A percentile compares a stretch with the other conserved stretches of the same genome.
phyloP scores from a whole-genome alignment of 2,113 vertebrate genomes.

The Platichthys stellatus region DNA sequence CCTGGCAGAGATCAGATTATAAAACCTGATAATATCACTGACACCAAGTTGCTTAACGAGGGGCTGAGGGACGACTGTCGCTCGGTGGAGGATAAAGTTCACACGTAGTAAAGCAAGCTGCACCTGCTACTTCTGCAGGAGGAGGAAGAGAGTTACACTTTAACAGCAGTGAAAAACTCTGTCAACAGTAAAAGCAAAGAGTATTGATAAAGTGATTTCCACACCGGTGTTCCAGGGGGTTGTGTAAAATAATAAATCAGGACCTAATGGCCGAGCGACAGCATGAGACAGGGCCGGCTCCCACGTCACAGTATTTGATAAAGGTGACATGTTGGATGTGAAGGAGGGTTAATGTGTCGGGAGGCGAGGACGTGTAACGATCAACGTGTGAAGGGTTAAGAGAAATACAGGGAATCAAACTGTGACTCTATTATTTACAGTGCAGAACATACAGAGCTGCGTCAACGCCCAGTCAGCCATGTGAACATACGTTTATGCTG shows the following conservation, averaged over 20 bases:
- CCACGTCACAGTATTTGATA: constrained; percentile 12
- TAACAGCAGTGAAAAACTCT: background rate
- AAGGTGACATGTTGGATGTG: constrained; percentile 9
- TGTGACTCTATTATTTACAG: background rate
- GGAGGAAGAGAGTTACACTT: constrained; percentile 18
- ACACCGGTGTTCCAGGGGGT: background rate
- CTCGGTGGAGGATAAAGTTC: constrained; percentile 5
- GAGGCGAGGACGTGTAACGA: constrained; percentile 15
- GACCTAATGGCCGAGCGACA: background rate
- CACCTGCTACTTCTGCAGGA: constrained; percentile 1
- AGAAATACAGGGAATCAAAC: background rate
- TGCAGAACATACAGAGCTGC: background rate
- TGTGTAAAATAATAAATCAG: constrained; percentile 6
- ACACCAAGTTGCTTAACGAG: background rate
- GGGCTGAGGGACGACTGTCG: background rate
- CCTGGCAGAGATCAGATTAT: constrained; percentile 31
- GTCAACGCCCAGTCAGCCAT: background rate
- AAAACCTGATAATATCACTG: background rate
- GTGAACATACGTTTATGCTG: too few species aligned
- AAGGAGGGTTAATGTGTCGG: constrained; percentile 34
- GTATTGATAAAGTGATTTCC: background rate
- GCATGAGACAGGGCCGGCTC: background rate
- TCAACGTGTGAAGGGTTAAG: background rate
- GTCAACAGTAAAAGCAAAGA: background rate
- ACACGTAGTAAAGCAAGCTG: background rate